Evolutionary conservation across 2,113 vertebrate genomes (phyloP).

Genomic region (Platycercus adscitus): DNA sequence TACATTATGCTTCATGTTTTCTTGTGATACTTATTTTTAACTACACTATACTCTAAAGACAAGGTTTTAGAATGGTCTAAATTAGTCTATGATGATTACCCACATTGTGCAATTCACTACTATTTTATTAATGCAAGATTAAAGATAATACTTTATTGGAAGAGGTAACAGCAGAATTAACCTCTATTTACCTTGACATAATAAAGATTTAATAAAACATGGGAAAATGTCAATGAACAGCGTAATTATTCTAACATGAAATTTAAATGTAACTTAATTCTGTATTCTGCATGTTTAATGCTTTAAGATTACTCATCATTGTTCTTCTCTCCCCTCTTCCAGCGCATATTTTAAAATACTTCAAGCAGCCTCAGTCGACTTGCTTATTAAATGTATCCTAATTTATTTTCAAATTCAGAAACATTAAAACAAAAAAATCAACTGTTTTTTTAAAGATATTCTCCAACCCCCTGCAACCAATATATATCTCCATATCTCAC

Average conservation of each 20-base stretch:
- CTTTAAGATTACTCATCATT: conserved; percentile 78
- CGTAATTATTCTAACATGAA: conserved; percentile 81
- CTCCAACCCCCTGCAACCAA: neutral
- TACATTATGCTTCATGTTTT: conserved; percentile 45
- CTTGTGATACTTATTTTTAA: conserved; percentile 67
- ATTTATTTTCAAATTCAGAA: conserved; percentile 69
- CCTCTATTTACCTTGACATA: conserved; percentile 84
- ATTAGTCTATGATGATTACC: conserved; percentile 75
- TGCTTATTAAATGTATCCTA: conserved; percentile 64
- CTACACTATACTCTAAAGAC: conserved; percentile 41
- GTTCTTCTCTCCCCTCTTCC: conserved; percentile 66
- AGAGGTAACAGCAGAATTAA: conserved; percentile 78
- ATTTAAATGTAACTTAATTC: conserved; percentile 80
- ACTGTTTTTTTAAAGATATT: neutral
- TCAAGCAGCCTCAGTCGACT: conserved; percentile 50
- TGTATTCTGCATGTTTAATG: conserved; percentile 77
- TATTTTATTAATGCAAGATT: conserved; percentile 83
- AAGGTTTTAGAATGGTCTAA: conserved; percentile 74
- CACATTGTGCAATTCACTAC: conserved; percentile 75
- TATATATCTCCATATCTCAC: neutral
- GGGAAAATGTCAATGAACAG: conserved; percentile 75
- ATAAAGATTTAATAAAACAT: conserved; percentile 83
- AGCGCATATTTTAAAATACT: conserved; percentile 67
- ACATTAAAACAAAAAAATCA: neutral
- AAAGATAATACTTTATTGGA: conserved; percentile 79